Base-by-base conservation (phyloP, 2,888 invertebrate species). In the Drosophila niveifrons region DNA sequence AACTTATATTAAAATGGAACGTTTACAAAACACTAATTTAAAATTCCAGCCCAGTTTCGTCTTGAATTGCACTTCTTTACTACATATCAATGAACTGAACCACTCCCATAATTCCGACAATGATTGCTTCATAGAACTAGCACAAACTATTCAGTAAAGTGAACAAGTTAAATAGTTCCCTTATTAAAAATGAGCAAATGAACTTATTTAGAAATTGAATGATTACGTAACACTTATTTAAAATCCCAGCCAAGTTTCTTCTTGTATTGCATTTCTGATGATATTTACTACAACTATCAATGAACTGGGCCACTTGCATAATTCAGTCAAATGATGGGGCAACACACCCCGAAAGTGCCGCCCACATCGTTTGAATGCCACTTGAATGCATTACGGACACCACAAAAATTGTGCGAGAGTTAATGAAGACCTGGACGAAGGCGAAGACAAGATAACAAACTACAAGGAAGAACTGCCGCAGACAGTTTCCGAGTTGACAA, bases 381-480 rank as follows among this genome's bases (percentile, higher is more conserved):
- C 48, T 59, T 58, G 34, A 59, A 63, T 77, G 64, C 62, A 53
- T 39, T 79, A 72, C 58, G 67, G 59, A 57, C 36, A 46, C 46
- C 13, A 36, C 46, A 57, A 66, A 63, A 34, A 36, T 11, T 39
- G 36, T 39, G 44, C 11, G 2, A n/a, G 8, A 51, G 28, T 23
- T 31, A 47, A 61, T 9, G 15, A 28, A 23, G 23, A 44, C 23
- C 18, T 18, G 4, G 43, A 13, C 31, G 50, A 17, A 23, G 43
- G 17, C 31, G 50, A 17, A 23, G 51, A 46, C 31, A 76, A 52
- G 34, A 56, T 13, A 34, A 29, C 39, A 23, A 59, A 47, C 17
- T 8, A 17, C 15, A 29, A 53, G 53, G 18, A 55, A 18, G 44
- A 15, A 46, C 53, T 55, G 57, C 34, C 46, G 55, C 18, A 28